Evolutionary conservation across 2,888 invertebrate genomes (phyloP).

Genomic region (Nephrotoma guestfalica): DNA sequence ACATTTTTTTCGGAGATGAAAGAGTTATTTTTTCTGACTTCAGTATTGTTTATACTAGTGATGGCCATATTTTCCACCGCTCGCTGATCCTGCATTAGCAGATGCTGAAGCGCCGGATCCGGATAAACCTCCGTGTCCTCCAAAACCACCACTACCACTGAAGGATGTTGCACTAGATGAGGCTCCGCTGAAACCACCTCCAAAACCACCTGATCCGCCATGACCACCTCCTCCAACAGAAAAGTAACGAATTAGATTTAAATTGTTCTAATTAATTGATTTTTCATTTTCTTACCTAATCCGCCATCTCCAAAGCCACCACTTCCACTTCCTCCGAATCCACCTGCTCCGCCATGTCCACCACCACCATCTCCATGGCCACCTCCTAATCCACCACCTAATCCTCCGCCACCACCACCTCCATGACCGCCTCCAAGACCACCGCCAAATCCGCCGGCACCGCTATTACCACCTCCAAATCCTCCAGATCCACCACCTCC

Average conservation of each 20-base stretch:
- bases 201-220: not conserved
- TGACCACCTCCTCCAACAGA: not conserved
- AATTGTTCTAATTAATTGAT: not conserved
- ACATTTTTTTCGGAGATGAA: not conserved
- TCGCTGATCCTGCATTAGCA: not conserved
- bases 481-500: constrained; percentile 2
- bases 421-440: constrained; percentile 3
- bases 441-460: constrained; percentile 6
- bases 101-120: not conserved
- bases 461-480: constrained; percentile 7
- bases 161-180: not conserved
- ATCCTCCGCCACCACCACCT: not conserved
- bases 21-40: not conserved
- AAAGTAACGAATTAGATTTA: not conserved
- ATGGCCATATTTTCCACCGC: not conserved
- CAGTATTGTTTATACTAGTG: not conserved
- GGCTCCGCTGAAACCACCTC: not conserved
- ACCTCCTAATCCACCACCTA: constrained; percentile 7
- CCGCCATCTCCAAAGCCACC: constrained; percentile 5
- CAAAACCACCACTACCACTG: not conserved
- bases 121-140: not conserved
- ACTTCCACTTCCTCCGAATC: not conserved
- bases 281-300: not conserved
- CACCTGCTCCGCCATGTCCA: constrained; percentile 1
- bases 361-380: constrained; percentile 6